Conservation (phyloP, 92 coral and sea anemone species). For the Virgularia gustaviana region DNA sequence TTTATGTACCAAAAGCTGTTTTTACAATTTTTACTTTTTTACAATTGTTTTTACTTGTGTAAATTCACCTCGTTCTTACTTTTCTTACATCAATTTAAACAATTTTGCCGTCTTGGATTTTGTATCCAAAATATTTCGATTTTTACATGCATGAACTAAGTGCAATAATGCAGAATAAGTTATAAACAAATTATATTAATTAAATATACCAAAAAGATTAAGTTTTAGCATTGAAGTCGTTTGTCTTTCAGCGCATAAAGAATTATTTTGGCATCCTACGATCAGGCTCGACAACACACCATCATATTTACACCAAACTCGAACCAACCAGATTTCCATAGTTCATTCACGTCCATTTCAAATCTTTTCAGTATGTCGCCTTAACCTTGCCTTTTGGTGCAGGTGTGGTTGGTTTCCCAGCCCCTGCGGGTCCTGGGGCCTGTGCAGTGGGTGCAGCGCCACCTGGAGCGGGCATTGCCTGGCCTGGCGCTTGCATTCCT, state of each 20-base stretch:
- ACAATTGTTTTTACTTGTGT: too few relatives aligned
- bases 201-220: not conserved
- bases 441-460: constrained; percentile 15
- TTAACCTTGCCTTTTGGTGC: not conserved
- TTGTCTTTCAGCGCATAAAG: not conserved
- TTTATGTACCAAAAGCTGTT: too few relatives aligned
- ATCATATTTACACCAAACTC: constrained; percentile 35
- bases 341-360: too few relatives aligned
- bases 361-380: not conserved
- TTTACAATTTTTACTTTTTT: too few relatives aligned
- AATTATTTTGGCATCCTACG: too few relatives aligned
- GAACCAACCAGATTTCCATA: constrained; percentile 20
- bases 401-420: not conserved
- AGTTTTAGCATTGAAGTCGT: too few relatives aligned
- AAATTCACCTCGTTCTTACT: too few relatives aligned
- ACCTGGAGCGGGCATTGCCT: not conserved
- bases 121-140: too few relatives aligned
- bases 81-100: too few relatives aligned
- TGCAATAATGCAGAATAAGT: too few relatives aligned
- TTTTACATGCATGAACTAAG: too few relatives aligned
- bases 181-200: not conserved
- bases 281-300: not conserved
- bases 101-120: too few relatives aligned
- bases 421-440: constrained; percentile 24
- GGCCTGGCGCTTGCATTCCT: not conserved